Conservation (phyloP, 30 jellyfish, hydroid and myxozoan genomes). For the Hydractinia symbiolongicarpus region DNA sequence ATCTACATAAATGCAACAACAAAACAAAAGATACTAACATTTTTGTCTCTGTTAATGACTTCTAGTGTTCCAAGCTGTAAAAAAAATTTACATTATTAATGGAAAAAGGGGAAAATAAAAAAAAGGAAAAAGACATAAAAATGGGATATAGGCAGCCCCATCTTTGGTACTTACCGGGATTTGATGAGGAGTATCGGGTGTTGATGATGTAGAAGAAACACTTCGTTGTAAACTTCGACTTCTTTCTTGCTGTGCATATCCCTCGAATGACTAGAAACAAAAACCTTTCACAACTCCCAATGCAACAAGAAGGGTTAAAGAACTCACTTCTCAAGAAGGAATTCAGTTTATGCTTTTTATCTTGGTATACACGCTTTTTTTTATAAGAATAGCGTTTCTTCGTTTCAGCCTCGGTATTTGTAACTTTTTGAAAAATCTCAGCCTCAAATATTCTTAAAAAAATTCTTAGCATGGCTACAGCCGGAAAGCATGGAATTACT, state of each 20-base stretch:
- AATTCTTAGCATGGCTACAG: too few species aligned
- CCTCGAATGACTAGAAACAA: background rate
- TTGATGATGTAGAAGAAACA: background rate
- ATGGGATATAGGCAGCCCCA: background rate
- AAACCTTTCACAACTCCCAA: background rate
- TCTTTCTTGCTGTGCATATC: constrained; percentile 3
- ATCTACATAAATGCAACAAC: background rate
- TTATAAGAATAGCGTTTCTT: too few species aligned
- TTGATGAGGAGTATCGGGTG: background rate
- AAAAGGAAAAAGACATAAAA: background rate
- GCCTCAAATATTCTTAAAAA: too few species aligned
- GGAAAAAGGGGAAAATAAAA: background rate
- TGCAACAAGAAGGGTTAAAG: too few species aligned
- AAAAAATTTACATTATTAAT: background rate
- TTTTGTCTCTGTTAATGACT: background rate
- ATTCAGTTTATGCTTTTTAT: too few species aligned
- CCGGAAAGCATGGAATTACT: too few species aligned
- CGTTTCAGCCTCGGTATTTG: too few species aligned
- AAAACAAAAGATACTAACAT: background rate
- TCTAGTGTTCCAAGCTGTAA: constrained; percentile 15
- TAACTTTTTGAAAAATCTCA: too few species aligned
- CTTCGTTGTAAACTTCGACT: constrained; percentile 5
- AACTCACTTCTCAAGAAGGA: too few species aligned
- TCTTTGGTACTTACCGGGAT: background rate
- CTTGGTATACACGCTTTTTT: too few species aligned